Base-by-base conservation (phyloP, 2,113 vertebrate species). In the Daphoenositta chrysoptera region DNA sequence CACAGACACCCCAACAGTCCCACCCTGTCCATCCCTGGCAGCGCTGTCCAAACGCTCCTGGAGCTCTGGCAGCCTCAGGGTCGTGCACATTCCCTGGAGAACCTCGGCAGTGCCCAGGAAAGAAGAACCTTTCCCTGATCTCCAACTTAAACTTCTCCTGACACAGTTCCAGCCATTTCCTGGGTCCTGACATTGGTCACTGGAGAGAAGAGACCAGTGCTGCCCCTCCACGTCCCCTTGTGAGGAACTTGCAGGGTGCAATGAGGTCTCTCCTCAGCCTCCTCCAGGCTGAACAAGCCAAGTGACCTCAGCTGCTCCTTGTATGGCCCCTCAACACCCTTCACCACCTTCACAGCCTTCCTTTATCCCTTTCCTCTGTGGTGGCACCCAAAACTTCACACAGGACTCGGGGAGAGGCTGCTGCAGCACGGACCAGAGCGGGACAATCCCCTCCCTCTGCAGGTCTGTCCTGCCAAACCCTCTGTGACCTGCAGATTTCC, bases 31-130 rank as follows among this genome's bases (percentile, higher is more conserved):
- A 51, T 17, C 3, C n/a, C 48, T 57, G 60, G 11, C 1, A 66
- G 10, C 1, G 0, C 0, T 57, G 35, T n/a, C 42, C 60, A 57
- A 40, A 20, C 1, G 0, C 50, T 54, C 50, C 69, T 28, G 50
- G n/a, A 40, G 58, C 50, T 65, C 50, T 72, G 39, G 51, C 44
- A 69, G 79, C 50, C 50, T 56, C 1, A 3, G 28, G 64, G 42
- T n/a, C 0, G 13, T 39, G 63, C 40, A 16, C 51, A n/a, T 68
- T 33, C 22, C 51, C 51, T 48, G 44, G 53, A 35, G 14, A 68
- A 51, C 51, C 42, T 57, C 42, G 22, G 22, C 51, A 58, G 44
- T 48, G 53, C 53, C 42, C 78, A 48, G 35, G 53, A 30, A 12
- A 19, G 24, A 28, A 30, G 24, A 51, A 13, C 5, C 37, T 70